Conservation (phyloP, 2,797 vertebrate species). For the Myotis findleyi region DNA sequence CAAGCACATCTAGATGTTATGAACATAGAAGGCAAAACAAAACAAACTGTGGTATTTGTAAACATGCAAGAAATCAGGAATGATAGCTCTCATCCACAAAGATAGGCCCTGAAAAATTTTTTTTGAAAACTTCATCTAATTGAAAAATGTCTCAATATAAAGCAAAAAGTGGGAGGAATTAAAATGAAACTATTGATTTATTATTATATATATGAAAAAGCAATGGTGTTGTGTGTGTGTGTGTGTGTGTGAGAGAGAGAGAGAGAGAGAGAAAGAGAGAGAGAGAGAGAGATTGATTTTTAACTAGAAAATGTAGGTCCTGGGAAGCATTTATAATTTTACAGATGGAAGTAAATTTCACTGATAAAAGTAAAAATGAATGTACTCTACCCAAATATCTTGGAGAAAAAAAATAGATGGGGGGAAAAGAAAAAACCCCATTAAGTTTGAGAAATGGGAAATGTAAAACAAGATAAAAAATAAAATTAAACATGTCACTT, state of each 20-base stretch:
- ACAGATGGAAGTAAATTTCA: conserved; percentile 23
- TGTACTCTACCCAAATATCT: neutral
- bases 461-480: neutral
- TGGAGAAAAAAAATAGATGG: neutral
- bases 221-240: neutral
- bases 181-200: neutral
- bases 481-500: neutral
- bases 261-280: neutral
- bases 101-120: neutral
- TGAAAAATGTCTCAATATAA: conserved; percentile 35
- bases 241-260: neutral
- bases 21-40: neutral
- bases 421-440: neutral
- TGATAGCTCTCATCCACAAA: neutral
- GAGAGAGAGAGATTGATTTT: neutral
- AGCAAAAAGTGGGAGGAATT: conserved; percentile 25
- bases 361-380: conserved; percentile 20
- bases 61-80: neutral
- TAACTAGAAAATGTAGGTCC: conserved; percentile 41
- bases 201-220: neutral
- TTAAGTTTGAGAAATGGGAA: neutral
- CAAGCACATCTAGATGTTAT: neutral
- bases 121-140: neutral
- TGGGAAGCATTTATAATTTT: conserved; percentile 32
- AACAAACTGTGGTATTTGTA: neutral